phyloP scores from a whole-genome alignment of 2,888 invertebrate genomes.

The Chymomyza procnemis region DNA sequence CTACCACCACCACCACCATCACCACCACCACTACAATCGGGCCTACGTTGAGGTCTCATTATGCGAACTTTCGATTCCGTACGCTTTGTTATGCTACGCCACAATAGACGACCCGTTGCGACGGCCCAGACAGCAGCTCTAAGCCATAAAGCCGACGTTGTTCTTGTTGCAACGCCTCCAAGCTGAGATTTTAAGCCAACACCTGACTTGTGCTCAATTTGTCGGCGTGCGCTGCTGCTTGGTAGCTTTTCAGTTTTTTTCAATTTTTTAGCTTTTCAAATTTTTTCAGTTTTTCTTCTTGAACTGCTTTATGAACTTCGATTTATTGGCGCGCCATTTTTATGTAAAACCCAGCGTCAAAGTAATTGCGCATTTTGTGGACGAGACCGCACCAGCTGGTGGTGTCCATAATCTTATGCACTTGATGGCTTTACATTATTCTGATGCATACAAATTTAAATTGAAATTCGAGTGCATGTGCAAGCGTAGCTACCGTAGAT shows the following conservation, averaged over 20 bases:
- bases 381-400: background rate
- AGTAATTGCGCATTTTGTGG: constrained; percentile 52
- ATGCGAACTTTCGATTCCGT: constrained; percentile 62
- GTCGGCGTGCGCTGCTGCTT: background rate
- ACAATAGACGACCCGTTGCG: background rate
- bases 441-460: constrained; percentile 25
- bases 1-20: too few species aligned
- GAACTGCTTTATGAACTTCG: constrained; percentile 33
- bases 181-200: constrained; percentile 7
- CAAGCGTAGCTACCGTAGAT: background rate
- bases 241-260: too few species aligned
- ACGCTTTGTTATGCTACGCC: constrained; percentile 43
- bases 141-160: background rate
- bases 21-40: too few species aligned
- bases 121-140: background rate
- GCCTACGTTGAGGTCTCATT: constrained; percentile 46
- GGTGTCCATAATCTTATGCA: background rate
- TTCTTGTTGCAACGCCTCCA: constrained; percentile 3
- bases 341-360: constrained; percentile 45
- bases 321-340: constrained; percentile 56
- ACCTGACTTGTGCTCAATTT: constrained; percentile 33
- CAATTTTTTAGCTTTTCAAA: too few species aligned
- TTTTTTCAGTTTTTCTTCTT: background rate
- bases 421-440: constrained; percentile 40
- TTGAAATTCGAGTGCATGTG: constrained; percentile 10